These are phyloP conservation scores for Morus bassanus DNA, from an alignment of 2,797 vertebrate genomes.

Conservation along the genomic window DNA sequence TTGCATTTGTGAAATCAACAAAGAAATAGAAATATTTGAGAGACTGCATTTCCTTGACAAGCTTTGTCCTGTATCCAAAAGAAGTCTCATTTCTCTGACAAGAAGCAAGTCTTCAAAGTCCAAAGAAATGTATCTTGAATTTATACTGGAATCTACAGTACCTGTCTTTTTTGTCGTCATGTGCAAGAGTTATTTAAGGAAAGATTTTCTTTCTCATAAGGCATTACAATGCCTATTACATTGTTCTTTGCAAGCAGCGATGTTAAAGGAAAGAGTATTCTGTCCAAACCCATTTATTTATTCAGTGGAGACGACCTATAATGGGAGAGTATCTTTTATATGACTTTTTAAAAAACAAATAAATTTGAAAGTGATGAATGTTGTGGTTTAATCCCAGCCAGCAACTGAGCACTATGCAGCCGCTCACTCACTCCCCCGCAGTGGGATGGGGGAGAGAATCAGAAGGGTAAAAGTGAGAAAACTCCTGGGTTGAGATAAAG, in stretches of 20 bases:
- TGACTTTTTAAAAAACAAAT: neutral
- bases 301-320: neutral
- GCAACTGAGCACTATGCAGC: too few relatives aligned
- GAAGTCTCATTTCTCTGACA: neutral
- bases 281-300: neutral
- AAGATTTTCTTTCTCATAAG: neutral
- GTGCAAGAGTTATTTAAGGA: neutral
- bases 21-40: neutral
- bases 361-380: neutral
- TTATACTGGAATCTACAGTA: neutral
- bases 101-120: neutral
- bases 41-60: neutral
- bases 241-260: neutral
- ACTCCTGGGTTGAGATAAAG: too few relatives aligned
- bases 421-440: too few relatives aligned
- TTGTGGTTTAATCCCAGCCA: too few relatives aligned
- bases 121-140: neutral
- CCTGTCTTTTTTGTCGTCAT: neutral
- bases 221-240: neutral
- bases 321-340: neutral
- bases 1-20: neutral
- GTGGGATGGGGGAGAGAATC: too few relatives aligned
- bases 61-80: neutral
- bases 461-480: too few relatives aligned
- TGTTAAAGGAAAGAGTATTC: neutral